Evolutionary conservation across 2,888 invertebrate genomes (phyloP), one percentile per base, ranked within the genome.

Genomic region (Ichneumon xanthorius): DNA sequence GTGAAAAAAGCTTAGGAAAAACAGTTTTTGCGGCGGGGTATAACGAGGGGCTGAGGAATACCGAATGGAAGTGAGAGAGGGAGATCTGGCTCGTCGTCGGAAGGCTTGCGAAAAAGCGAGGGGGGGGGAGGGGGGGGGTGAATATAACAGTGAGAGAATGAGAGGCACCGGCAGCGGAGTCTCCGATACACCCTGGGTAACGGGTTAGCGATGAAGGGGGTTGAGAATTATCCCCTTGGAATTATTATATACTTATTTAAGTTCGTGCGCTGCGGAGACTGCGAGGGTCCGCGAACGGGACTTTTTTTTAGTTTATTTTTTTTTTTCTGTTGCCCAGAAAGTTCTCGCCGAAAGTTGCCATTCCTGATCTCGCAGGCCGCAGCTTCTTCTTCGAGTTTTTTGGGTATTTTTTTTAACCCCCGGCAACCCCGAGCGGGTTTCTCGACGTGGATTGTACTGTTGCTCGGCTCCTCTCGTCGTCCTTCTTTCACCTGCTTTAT

Each of bases 241-340:
- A 93, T 93, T 93, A 94, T 94, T 94, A 94, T 94, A 94, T 94
- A 93, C 94, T 94, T 94, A 93, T 94, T 94, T 93, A 92, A 91
- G 78, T 82, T 86, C 86, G 88, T 72, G 9, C 76, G 9, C 16
- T 16, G 9, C 11, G 1, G 4, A 33, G 16, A 40, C 40, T 67
- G 19, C 87, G 77, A 88, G 88, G 89, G 90, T 90, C 89, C 89
- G 87, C 85, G 88, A 89, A 90, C 90, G 89, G 90, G 89, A 90
- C 89, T 88, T 76, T 91, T 90, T 89, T 88, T 90, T 91, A 87
- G 87, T 76, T 83, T 86, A 80, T 86, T 75, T 80, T 84, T 82
- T 75, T 85, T 83, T 86, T 80, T 71, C 19, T n/a, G 19, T 16
- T 2, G 58, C 55, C n/a, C 48, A 22, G 75, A 70, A 85, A 82